These are phyloP conservation scores for Chrysemys picta DNA, from an alignment of 2,113 vertebrate species.

Conservation along the genomic window DNA sequence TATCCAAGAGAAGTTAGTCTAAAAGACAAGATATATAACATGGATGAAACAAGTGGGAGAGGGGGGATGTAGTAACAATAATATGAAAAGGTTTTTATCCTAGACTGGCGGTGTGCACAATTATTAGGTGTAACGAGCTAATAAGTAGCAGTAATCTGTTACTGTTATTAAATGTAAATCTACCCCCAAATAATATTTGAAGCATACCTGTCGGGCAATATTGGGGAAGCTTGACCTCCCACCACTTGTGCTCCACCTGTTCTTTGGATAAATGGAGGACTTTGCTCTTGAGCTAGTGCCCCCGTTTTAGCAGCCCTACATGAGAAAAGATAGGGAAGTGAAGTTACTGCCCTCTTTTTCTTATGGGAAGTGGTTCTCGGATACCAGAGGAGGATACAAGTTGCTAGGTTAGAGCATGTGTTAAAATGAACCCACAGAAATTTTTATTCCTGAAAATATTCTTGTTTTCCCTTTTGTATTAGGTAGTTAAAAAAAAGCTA, in stretches of 20 bases:
- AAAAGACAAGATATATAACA: not conserved
- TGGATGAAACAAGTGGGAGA: not conserved
- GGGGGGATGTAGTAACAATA: not conserved
- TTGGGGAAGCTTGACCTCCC: not conserved
- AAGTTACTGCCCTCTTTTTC: not conserved
- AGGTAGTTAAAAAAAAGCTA: not conserved
- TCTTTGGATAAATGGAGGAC: not conserved
- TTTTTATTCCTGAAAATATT: not conserved
- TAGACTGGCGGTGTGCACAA: not conserved
- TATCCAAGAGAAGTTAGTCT: not conserved
- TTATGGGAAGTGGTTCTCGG: not conserved
- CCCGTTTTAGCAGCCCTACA: not conserved
- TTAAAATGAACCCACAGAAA: too few relatives aligned
- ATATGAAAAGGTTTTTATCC: not conserved
- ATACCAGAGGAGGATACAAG: not conserved
- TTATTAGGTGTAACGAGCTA: not conserved
- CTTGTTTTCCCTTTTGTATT: not conserved
- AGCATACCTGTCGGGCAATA: too few relatives aligned
- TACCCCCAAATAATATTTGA: not conserved
- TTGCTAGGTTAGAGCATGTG: not conserved
- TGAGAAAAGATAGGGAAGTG: not conserved
- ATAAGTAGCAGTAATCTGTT: not conserved
- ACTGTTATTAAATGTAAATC: not conserved
- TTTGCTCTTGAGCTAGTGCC: not conserved
- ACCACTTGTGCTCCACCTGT: not conserved